Evolutionary conservation across 2,797 vertebrate species (phyloP).

Genomic region (Masticophis lateralis): DNA sequence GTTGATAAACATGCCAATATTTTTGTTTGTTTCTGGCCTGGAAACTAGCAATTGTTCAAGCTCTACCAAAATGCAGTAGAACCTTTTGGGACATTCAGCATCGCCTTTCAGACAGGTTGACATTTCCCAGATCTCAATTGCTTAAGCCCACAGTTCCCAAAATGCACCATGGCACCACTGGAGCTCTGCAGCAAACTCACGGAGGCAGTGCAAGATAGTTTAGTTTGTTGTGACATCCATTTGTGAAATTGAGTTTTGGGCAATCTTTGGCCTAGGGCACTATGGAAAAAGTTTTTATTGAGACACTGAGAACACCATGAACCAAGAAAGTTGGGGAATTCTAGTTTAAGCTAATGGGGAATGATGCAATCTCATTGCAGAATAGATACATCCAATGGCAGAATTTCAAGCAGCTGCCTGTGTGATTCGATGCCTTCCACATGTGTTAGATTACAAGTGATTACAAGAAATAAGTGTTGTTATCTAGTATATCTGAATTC

Average conservation of each 20-base stretch:
- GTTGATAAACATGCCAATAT: not conserved
- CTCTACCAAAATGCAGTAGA: not conserved
- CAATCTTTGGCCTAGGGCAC: not conserved
- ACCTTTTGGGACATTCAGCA: not conserved
- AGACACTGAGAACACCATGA: not conserved
- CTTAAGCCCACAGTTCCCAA: not conserved
- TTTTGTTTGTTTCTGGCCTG: not conserved
- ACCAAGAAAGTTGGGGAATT: not conserved
- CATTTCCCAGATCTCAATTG: not conserved
- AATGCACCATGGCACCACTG: not conserved
- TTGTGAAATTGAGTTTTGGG: not conserved
- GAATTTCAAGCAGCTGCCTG: not conserved
- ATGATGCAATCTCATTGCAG: not conserved
- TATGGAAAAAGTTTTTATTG: not conserved
- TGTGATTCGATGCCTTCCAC: not conserved
- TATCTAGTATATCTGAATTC: not conserved
- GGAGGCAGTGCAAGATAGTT: not conserved
- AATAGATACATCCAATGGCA: not conserved
- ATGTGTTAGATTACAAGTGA: not conserved
- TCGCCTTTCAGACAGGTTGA: not conserved
- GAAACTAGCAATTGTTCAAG: not conserved
- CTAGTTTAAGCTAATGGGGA: not conserved
- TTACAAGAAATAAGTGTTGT: not conserved
- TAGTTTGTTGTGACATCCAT: not conserved
- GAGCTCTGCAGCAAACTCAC: not conserved